Evolutionary conservation across 2,888 invertebrate species (phyloP).

Genomic region (Hirtodrosophila duncani): DNA sequence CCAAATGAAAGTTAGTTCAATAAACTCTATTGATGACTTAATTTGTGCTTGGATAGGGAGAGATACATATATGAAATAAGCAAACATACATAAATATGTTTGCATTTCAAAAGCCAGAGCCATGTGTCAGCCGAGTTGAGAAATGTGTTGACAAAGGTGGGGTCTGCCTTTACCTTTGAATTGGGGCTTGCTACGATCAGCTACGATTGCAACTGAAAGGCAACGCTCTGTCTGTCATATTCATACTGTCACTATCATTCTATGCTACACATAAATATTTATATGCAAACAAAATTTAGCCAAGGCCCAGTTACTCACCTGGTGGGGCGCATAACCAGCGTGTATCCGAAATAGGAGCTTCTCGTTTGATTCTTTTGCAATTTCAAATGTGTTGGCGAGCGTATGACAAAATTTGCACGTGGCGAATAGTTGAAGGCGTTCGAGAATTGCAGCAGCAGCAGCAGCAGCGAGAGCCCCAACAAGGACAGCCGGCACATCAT

Average conservation of each 20-base stretch:
- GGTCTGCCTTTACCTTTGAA: too few relatives aligned
- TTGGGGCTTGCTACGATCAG: too few relatives aligned
- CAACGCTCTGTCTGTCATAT: conserved; percentile 21
- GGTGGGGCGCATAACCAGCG: conserved; percentile 68
- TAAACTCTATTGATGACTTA: conserved; percentile 34
- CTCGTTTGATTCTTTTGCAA: conserved; percentile 61
- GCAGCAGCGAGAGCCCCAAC: not conserved
- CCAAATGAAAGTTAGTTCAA: conserved; percentile 2
- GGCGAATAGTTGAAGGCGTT: conserved; percentile 74
- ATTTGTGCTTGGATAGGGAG: conserved; percentile 18
- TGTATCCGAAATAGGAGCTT: conserved; percentile 77
- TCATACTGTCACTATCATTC: too few relatives aligned
- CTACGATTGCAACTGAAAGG: too few relatives aligned
- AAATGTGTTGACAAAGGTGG: conserved; percentile 48
- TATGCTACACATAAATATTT: conserved; percentile 33
- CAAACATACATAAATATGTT: too few relatives aligned
- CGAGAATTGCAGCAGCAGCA: conserved; percentile 13
- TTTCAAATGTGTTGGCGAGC: conserved; percentile 56
- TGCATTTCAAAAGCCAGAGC: too few relatives aligned
- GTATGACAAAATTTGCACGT: conserved; percentile 65
- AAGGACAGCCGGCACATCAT: conserved; percentile 24
- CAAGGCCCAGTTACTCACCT: conserved; percentile 67
- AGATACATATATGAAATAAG: not conserved
- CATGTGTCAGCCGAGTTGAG: conserved; percentile 15
- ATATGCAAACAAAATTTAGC: too few relatives aligned